A percentile compares a stretch with the other conserved stretches of the same genome.
phyloP scores from a whole-genome alignment of 2,888 invertebrate species.

The Eupithecia insigniata region DNA sequence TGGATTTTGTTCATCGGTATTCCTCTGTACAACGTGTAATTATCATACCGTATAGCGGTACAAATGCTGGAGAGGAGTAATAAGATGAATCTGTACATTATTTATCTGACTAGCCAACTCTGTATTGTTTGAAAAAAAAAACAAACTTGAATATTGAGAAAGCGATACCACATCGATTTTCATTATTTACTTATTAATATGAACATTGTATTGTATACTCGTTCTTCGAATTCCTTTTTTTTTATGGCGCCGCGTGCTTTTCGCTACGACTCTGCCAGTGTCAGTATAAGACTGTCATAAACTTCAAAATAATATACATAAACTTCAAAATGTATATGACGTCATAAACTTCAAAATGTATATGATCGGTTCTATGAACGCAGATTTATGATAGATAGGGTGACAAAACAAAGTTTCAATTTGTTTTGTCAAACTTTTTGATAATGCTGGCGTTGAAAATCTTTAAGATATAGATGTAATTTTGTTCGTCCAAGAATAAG shows the following conservation, averaged over 20 bases:
- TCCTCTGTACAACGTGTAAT: slow-evolving; percentile 65
- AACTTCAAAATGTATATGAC: too few species aligned
- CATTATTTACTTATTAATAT: neutral
- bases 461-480: too few species aligned
- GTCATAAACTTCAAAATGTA: too few species aligned
- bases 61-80: neutral
- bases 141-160: neutral
- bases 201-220: neutral
- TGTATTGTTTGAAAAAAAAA: neutral
- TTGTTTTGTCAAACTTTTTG: neutral
- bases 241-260: too few species aligned
- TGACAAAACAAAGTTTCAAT: too few species aligned
- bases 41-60: slow-evolving; percentile 39
- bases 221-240: too few species aligned
- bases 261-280: too few species aligned
- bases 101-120: neutral
- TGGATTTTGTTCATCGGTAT: slow-evolving; percentile 57
- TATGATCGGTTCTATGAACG: too few species aligned
- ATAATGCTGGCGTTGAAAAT: neutral
- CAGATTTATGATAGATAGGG: too few species aligned
- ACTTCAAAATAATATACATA: too few species aligned
- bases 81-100: neutral
- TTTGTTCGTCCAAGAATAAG: too few species aligned
- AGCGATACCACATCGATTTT: slow-evolving; percentile 6
- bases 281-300: too few species aligned